Percentiles rank a stretch among this genome's conserved stretches.
Evolutionary conservation across 2,797 vertebrate genomes (phyloP).

Genomic region (Gorsachius magnificus): DNA sequence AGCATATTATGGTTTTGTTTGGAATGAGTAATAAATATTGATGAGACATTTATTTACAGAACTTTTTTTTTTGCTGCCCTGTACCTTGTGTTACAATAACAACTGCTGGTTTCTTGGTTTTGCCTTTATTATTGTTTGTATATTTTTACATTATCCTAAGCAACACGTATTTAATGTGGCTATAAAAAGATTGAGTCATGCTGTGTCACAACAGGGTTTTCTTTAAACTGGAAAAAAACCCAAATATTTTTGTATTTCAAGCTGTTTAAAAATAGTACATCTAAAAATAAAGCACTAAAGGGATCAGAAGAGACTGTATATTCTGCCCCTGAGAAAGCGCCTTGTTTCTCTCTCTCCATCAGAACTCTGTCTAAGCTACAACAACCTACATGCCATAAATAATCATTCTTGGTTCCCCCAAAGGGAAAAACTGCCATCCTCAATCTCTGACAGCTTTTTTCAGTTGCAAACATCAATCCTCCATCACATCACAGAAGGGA

Average conservation of each 20-base stretch:
- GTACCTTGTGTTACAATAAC: neutral
- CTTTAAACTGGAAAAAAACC: conserved; percentile 14
- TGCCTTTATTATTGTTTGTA: neutral
- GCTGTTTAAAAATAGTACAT: neutral
- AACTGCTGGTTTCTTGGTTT: neutral
- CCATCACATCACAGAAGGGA: neutral
- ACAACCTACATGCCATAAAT: neutral
- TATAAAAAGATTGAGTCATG: conserved; percentile 47
- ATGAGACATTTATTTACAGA: neutral
- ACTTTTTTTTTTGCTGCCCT: neutral
- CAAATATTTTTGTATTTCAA: conserved; percentile 51
- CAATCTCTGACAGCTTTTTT: neutral
- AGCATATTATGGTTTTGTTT: neutral
- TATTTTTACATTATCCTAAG: conserved; percentile 26
- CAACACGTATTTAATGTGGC: conserved; percentile 14
- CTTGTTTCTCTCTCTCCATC: neutral
- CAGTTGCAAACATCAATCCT: neutral
- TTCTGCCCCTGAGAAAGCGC: neutral
- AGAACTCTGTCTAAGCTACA: neutral
- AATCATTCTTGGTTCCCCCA: neutral
- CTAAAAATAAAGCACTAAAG: conserved; percentile 30
- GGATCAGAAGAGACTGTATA: neutral
- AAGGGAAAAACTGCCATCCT: neutral
- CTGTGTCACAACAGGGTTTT: conserved; percentile 37
- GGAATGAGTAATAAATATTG: neutral